Evolutionary conservation across 1,140 invertebrate genomes (phyloP), one percentile per base, ranked within the genome.

Genomic region (Hycleus phaleratus): DNA sequence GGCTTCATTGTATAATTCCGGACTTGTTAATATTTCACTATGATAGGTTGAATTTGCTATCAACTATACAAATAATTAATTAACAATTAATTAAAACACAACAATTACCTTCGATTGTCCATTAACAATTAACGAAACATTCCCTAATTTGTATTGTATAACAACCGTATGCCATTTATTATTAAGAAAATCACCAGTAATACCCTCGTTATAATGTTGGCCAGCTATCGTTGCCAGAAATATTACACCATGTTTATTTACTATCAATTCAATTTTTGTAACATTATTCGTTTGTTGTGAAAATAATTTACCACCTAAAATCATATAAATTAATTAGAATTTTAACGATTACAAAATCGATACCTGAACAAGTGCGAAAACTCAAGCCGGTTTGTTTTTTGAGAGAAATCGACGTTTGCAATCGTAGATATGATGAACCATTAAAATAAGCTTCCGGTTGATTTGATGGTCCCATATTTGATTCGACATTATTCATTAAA

Each of bases 91-190:
- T 32, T 7, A 32, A 1, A 32, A 32, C 7, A 1, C 2, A 32
- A 7, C 3, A 32, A 32, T 42, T 62, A 67, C 65, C 58, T 59
- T 38, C 77, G 74, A 72, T 49, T 81, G 74, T n/a, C 78, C 77
- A 59, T 79, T 76, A 3, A 81, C 74, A 64, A 74, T 77, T 47
- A 88, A 72, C 2, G 82, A 83, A 8, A 87, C 75, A 72, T 85
- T 85, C 2, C 83, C 84, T 26, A 85, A 75, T 61, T 70, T 67
- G 69, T 82, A 86, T 40, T 81, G 73, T 10, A 90, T 73, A 66
- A 83, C 83, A n/a, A 88, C 82, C 64, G 79, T 85, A 72, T 91
- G 87, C 90, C 90, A 92, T 63, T 76, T 79, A 74, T 91, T 91
- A 75, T 91, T 84, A 9, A 90, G 75, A 53, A 87, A 80, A 62